Base-by-base conservation (phyloP, 2,888 invertebrate genomes). In the Ctena decussata region DNA sequence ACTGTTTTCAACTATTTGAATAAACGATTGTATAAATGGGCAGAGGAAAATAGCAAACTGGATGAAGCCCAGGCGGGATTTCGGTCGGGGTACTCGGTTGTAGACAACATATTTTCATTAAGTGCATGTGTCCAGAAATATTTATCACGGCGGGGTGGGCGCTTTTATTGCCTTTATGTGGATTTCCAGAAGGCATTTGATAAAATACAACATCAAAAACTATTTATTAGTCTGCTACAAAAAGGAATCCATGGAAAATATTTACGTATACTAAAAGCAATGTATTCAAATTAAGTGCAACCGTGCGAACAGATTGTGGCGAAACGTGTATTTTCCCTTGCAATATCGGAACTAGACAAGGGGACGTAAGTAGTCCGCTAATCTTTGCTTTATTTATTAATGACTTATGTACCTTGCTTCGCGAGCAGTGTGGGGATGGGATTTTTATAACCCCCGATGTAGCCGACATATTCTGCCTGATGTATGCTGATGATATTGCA, bases 11-110 rank as follows among this genome's bases (percentile, higher is more conserved):
- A n/a, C n/a, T n/a, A n/a, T n/a, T n/a, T n/a, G n/a, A n/a, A n/a
- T n/a, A n/a, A n/a, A n/a, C n/a, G n/a, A n/a, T n/a, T n/a, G n/a
- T n/a, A n/a, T n/a, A n/a, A n/a, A n/a, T n/a, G n/a, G n/a, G n/a
- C n/a, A n/a, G n/a, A n/a, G n/a, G n/a, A n/a, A n/a, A n/a, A n/a
- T 74, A 76, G 82, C 60, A 74, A 78, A 8, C 70, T 87, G 12
- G 41, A 82, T 5, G 76, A 75, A 60, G 44, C 80, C 3, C 87
- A 87, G 41, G 69, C 80, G 41, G 87, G 87, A 75, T 87, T 84
- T 49, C 53, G 75, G 49, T 60, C 46, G 18, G 73, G 79, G 32
- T 77, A 49, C 37, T 71, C 69, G 18, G 78, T 78, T 35, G 49
- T 44, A 11, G 82, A 86, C 70, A 65, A 65, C 70, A 84, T 86